Base-by-base conservation (phyloP, 2,888 invertebrate genomes). In the Sisyra terminalis region DNA sequence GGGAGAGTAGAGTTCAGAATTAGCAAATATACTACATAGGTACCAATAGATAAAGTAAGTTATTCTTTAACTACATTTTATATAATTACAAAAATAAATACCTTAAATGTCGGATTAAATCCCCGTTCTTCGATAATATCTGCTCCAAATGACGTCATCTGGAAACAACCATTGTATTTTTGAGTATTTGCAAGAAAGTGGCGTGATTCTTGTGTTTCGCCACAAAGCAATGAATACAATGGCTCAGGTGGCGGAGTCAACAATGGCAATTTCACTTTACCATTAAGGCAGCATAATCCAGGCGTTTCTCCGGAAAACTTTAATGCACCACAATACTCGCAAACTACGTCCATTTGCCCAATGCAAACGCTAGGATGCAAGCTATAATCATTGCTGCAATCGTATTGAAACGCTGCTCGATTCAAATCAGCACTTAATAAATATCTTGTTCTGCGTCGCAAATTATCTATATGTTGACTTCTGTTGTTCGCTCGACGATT, bases 351-450 rank as follows among this genome's bases (percentile, higher is more conserved):
- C 29, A 39, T 39, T 39, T 40, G 36, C 38, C 44, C 32, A 18
- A 31, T 40, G 16, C 34, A 38, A 47, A 41, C 41, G 29, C 37
- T 38, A 39, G 17, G 32, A 32, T 32, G 32, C 32, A 13, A 32
- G 32, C 32, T 32, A 10, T 32, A 32, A 10, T 32, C 32, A 9
- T 6, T 32, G n/a, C 5, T 32, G 32, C 32, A 32, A 32, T 32
- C 32, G 10, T 32, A 32, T 32, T 6, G 32, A 32, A 32, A 32
- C 32, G 32, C 32, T 32, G 32, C 32, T 52, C 51, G 51, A 55
- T 55, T 54, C 51, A 52, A 52, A 55, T 52, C 52, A 54, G 41
- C 45, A 50, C 52, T 51, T 50, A 48, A 51, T 38, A 40, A 16
- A 53, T 54, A 32, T 44, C 46, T 54, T 53, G 16, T 52, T 53